These are phyloP conservation scores for Eueremaeus valkanovi DNA, from an alignment of 2,888 invertebrate species.

Conservation along the genomic window DNA sequence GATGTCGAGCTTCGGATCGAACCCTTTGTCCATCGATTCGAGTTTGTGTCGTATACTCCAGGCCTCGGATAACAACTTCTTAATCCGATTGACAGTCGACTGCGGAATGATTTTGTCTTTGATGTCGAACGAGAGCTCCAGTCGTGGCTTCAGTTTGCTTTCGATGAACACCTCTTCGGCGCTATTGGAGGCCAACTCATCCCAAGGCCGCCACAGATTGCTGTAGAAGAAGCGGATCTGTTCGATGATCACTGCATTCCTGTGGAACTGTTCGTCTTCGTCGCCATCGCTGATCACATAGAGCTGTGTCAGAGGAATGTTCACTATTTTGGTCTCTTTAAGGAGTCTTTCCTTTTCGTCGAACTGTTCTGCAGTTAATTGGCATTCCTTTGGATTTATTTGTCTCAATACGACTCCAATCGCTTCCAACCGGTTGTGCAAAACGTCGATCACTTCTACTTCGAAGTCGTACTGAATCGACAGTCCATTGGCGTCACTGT, in stretches of 20 bases:
- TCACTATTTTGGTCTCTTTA: slow-evolving; percentile 31
- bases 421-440: slow-evolving; percentile 43
- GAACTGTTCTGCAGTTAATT: slow-evolving; percentile 19
- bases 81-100: slow-evolving; percentile 43
- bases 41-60: slow-evolving; percentile 41
- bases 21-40: slow-evolving; percentile 31
- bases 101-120: slow-evolving; percentile 45
- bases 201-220: slow-evolving; percentile 49
- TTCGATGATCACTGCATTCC: slow-evolving; percentile 47
- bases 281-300: slow-evolving; percentile 46
- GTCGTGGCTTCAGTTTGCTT: slow-evolving; percentile 44
- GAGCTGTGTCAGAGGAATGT: slow-evolving; percentile 47
- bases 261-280: slow-evolving; percentile 45
- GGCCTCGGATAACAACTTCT: slow-evolving; percentile 45
- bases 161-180: slow-evolving; percentile 43
- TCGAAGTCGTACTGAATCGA: slow-evolving; percentile 43
- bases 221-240: slow-evolving; percentile 47
- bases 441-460: slow-evolving; percentile 46
- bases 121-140: slow-evolving; percentile 47
- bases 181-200: slow-evolving; percentile 45
- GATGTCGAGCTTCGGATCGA: not conserved
- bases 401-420: slow-evolving; percentile 38
- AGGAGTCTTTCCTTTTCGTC: slow-evolving; percentile 35
- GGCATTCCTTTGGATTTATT: slow-evolving; percentile 32
- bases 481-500: not conserved